Conservation (phyloP, 2,113 vertebrate genomes). For the Nothocercus nigrocapillus region DNA sequence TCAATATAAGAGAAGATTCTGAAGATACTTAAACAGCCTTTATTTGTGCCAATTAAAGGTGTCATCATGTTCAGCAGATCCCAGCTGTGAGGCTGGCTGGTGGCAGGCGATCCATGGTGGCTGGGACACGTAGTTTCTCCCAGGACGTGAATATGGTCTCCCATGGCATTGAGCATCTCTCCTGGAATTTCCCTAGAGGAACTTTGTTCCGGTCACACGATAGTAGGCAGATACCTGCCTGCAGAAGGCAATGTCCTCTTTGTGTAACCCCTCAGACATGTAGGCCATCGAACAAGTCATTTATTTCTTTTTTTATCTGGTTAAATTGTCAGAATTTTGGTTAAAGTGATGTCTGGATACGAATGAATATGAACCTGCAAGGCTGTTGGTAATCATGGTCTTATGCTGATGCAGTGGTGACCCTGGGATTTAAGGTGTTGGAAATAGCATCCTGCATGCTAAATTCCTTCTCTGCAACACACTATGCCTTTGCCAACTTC, state of each 20-base stretch:
- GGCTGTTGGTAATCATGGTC: neutral
- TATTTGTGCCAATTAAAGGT: neutral
- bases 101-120: neutral
- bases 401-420: neutral
- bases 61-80: neutral
- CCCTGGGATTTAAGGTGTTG: neutral
- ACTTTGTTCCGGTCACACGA: accelerated
- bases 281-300: neutral
- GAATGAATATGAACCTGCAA: neutral
- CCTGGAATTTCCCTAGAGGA: constrained; percentile 53
- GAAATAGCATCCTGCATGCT: neutral
- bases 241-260: neutral
- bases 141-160: neutral
- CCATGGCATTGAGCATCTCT: neutral
- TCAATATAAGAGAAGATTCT: accelerated
- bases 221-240: neutral
- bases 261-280: neutral
- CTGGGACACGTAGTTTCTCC: neutral
- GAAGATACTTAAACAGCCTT: neutral
- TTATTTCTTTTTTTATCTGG: neutral
- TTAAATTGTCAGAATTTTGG: neutral
- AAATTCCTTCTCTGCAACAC: neutral
- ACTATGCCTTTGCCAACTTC: neutral
- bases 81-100: neutral
- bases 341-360: neutral